These are phyloP conservation scores for Carapus acus DNA, from an alignment of 2,797 vertebrate genomes.

Conservation along the genomic window DNA sequence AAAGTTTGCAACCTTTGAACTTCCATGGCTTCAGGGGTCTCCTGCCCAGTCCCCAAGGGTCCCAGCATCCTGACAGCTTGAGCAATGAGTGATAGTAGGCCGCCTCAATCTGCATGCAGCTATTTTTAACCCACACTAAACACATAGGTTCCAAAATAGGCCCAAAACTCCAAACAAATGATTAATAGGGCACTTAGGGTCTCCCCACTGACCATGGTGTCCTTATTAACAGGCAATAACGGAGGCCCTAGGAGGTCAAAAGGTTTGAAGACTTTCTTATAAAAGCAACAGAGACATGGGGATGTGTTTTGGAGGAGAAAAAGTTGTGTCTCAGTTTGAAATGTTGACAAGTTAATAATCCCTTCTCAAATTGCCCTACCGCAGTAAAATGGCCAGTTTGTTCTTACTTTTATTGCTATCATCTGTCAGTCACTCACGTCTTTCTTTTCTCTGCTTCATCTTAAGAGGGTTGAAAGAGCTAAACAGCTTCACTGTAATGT, in stretches of 20 bases:
- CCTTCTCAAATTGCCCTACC: slow-evolving; percentile 76
- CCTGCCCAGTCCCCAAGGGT: slow-evolving; percentile 54
- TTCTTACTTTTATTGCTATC: slow-evolving; percentile 73
- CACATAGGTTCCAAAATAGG: slow-evolving; percentile 80
- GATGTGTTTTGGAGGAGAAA: slow-evolving; percentile 72
- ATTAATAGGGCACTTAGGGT: slow-evolving; percentile 83
- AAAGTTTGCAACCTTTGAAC: slow-evolving; percentile 66
- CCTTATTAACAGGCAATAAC: slow-evolving; percentile 86
- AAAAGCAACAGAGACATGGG: slow-evolving; percentile 79
- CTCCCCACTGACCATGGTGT: slow-evolving; percentile 79
- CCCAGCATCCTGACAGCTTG: slow-evolving; percentile 66
- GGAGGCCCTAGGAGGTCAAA: slow-evolving; percentile 77
- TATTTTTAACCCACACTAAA: slow-evolving; percentile 96
- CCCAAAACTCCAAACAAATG: slow-evolving; percentile 78
- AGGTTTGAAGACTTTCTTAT: slow-evolving; percentile 90
- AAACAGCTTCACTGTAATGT: slow-evolving; percentile 60
- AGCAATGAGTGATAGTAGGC: slow-evolving; percentile 64
- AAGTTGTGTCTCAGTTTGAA: slow-evolving; percentile 79
- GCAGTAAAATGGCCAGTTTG: slow-evolving; percentile 71
- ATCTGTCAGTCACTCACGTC: slow-evolving; percentile 70
- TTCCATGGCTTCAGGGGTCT: slow-evolving; percentile 59
- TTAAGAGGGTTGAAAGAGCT: slow-evolving; percentile 66
- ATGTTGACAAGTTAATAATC: slow-evolving; percentile 95
- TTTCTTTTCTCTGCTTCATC: slow-evolving; percentile 45
- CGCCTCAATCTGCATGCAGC: slow-evolving; percentile 64